phyloP scores from a whole-genome alignment of 2,113 vertebrate genomes.

The Hippocampus comes region DNA sequence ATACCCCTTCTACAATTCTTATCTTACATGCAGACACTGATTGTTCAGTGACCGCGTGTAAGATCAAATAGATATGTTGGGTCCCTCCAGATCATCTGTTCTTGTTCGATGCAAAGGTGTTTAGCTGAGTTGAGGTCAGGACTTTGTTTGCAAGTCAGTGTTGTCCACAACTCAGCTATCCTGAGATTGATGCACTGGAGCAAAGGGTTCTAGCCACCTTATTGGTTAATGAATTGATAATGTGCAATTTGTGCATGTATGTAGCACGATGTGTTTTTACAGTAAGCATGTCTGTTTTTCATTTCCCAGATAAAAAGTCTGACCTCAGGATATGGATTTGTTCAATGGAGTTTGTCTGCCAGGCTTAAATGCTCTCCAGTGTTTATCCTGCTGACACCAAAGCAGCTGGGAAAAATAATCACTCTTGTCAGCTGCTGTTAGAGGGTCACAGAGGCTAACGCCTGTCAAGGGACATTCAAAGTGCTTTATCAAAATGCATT shows the following conservation, averaged over 20 bases:
- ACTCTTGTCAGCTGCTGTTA: constrained; percentile 58
- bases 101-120: neutral
- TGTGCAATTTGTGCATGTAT: neutral
- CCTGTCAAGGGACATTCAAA: constrained; percentile 48
- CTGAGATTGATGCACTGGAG: neutral
- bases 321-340: constrained; percentile 36
- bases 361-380: constrained; percentile 23
- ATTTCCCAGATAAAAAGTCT: constrained; percentile 14
- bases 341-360: constrained; percentile 12
- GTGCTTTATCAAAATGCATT: constrained; percentile 50
- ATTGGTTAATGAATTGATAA: neutral
- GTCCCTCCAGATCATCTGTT: neutral
- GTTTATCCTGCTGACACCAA: constrained; percentile 34
- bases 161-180: neutral
- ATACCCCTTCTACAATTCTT: neutral
- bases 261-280: neutral
- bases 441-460: constrained; percentile 45
- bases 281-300: neutral
- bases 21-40: neutral
- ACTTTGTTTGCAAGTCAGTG: neutral
- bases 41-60: neutral
- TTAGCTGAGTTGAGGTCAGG: neutral
- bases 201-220: neutral
- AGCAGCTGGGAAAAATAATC: constrained; percentile 54
- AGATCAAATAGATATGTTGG: neutral